phyloP scores from a whole-genome alignment of 2,888 invertebrate species.

The Romanomermis culicivorax region DNA sequence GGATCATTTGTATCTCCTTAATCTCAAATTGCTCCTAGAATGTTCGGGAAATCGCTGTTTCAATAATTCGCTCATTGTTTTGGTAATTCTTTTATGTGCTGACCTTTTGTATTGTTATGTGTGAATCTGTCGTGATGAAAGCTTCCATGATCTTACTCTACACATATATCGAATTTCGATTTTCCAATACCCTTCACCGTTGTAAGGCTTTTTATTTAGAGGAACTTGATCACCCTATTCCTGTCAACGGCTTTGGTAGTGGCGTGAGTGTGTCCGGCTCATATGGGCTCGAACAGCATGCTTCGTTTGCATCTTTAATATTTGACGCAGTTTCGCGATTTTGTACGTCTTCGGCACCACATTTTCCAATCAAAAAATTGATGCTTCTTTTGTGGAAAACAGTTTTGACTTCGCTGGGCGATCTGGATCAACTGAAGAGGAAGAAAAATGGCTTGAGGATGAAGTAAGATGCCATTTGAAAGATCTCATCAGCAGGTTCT shows the following conservation, averaged over 20 bases:
- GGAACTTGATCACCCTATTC: constrained; percentile 3
- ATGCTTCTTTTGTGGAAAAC: constrained; percentile 84
- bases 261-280: neutral
- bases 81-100: too few relatives aligned
- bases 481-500: too few relatives aligned
- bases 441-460: constrained; percentile 39
- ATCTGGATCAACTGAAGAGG: constrained; percentile 56
- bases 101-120: too few relatives aligned
- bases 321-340: constrained; percentile 87
- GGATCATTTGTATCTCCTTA: too few relatives aligned
- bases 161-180: too few relatives aligned
- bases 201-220: constrained; percentile 1
- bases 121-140: too few relatives aligned
- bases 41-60: too few relatives aligned
- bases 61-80: too few relatives aligned
- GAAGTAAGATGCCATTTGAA: too few relatives aligned
- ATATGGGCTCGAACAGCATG: constrained; percentile 42
- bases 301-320: constrained; percentile 66
- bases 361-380: constrained; percentile 96
- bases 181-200: too few relatives aligned
- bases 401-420: constrained; percentile 63
- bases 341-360: constrained; percentile 80
- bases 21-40: too few relatives aligned
- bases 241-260: neutral
- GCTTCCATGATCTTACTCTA: too few relatives aligned